A percentile compares a stretch with the other conserved stretches of the same genome.
These are phyloP conservation scores for Notarius quadriscutis DNA, from an alignment of 2,113 vertebrate genomes.

Conservation along the genomic window DNA sequence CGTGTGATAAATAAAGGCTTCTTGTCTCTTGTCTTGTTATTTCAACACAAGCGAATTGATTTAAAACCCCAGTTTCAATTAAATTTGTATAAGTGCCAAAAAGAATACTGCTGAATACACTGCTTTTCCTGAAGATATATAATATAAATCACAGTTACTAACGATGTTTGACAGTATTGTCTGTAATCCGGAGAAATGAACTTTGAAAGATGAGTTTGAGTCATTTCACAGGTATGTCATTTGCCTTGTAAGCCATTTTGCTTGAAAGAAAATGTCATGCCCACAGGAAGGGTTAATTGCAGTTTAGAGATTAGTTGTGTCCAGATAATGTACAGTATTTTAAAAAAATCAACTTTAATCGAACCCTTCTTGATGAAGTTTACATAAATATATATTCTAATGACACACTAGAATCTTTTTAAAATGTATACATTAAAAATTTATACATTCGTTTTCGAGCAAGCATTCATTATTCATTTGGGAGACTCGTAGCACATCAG, in stretches of 20 bases:
- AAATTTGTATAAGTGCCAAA: not conserved
- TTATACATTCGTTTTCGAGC: not conserved
- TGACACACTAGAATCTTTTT: not conserved
- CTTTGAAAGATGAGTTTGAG: not conserved
- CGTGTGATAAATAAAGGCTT: no score
- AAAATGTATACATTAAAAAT: not conserved
- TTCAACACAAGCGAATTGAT: not conserved
- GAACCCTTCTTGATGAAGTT: not conserved
- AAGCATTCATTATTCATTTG: not conserved
- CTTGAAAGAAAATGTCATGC: not conserved
- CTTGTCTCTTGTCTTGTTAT: not conserved
- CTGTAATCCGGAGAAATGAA: not conserved
- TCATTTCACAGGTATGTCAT: not conserved
- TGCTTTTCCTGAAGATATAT: not conserved
- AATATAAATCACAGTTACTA: not conserved
- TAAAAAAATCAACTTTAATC: not conserved
- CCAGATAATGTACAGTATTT: not conserved
- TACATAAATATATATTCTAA: not conserved
- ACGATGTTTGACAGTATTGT: not conserved
- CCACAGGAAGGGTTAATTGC: not conserved
- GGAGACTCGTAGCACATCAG: not conserved
- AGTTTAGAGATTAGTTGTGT: not conserved
- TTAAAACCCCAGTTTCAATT: not conserved
- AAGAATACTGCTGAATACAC: no score
- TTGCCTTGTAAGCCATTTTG: not conserved